Conservation (phyloP, 2,797 vertebrate genomes). For the Lindbergichthys nudifrons region DNA sequence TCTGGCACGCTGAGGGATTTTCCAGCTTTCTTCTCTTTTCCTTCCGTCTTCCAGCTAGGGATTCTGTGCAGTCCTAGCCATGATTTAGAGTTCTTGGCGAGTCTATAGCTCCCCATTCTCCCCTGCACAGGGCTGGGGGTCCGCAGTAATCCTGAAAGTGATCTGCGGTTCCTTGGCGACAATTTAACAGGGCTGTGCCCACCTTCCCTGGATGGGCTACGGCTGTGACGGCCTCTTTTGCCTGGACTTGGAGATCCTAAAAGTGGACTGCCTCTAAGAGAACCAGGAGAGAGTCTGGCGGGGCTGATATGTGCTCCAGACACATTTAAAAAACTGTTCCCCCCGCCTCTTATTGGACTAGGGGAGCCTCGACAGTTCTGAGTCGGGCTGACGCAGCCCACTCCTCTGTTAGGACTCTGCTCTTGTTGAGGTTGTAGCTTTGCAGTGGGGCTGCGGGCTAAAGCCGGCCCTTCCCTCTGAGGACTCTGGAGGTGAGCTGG, state of each 20-base stretch:
- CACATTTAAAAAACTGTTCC: conserved; percentile 30
- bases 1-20: conserved; percentile 75
- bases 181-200: conserved; percentile 53
- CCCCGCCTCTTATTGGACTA: conserved; percentile 40
- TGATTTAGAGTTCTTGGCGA: conserved; percentile 58
- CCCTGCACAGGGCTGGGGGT: conserved; percentile 67
- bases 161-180: conserved; percentile 53
- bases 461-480: conserved; percentile 11
- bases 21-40: conserved; percentile 24
- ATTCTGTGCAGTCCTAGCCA: conserved; percentile 62
- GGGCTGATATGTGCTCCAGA: conserved; percentile 28
- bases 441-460: conserved; percentile 22
- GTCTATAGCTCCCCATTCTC: conserved; percentile 49
- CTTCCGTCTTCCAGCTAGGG: conserved; percentile 50
- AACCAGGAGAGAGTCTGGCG: conserved; percentile 11
- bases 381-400: conserved; percentile 25
- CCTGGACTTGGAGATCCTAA: conserved; percentile 60
- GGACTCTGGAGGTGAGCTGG: conserved; percentile 62
- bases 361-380: conserved; percentile 18
- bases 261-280: conserved; percentile 32
- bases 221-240: conserved; percentile 41
- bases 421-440: not conserved
- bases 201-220: conserved; percentile 48
- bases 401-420: conserved; percentile 25
- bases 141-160: conserved; percentile 39